Evolutionary conservation across 2,797 vertebrate species (phyloP).

Genomic region (Syncerus caffer): DNA sequence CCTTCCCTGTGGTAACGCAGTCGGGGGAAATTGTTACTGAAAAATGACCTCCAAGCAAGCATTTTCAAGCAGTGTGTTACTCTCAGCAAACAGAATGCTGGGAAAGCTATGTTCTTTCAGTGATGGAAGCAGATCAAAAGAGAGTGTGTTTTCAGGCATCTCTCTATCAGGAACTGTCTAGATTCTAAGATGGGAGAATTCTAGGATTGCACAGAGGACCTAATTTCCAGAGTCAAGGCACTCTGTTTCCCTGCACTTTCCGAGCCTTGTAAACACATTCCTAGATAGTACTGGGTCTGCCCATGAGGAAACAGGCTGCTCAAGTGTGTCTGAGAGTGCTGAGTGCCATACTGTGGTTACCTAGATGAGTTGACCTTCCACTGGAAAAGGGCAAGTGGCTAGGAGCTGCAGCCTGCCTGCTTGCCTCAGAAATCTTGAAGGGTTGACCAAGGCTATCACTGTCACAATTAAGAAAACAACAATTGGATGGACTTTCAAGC

Average conservation of each 20-base stretch:
- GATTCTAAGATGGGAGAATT: neutral
- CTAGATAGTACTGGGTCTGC: neutral
- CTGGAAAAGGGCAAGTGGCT: neutral
- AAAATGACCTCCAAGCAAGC: neutral
- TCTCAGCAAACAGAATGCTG: neutral
- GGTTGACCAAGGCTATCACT: neutral
- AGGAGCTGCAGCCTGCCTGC: neutral
- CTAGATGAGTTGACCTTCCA: neutral
- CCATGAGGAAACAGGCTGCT: neutral
- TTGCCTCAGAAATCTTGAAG: neutral
- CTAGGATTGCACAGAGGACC: neutral
- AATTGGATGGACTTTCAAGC: neutral
- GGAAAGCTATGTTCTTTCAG: neutral
- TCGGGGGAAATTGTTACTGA: neutral
- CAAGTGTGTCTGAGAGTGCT: neutral
- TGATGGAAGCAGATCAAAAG: neutral
- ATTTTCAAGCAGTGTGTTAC: neutral
- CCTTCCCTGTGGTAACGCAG: neutral
- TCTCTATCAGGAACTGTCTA: neutral
- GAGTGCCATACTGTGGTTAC: neutral
- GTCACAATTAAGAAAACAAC: neutral
- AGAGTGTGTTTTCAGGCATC: neutral
- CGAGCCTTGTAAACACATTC: neutral
- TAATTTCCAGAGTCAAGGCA: neutral
- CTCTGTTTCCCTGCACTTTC: neutral